phyloP scores from a whole-genome alignment of 2,113 vertebrate species.

The Psammodynastes pulverulentus region DNA sequence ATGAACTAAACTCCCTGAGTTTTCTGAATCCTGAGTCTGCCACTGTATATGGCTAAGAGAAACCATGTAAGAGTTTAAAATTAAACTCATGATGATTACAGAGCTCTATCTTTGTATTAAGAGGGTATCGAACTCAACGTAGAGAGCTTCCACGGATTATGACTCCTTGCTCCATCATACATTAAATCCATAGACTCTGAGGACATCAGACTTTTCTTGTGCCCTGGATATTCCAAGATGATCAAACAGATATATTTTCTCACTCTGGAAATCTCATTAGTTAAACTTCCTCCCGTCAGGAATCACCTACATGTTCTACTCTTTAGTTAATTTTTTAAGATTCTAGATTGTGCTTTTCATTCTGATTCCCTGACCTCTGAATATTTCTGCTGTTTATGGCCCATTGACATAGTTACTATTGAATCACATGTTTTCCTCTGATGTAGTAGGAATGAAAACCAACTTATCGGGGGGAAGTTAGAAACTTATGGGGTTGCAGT shows the following conservation, averaged over 20 bases:
- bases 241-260: neutral
- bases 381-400: neutral
- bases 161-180: neutral
- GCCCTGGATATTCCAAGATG: neutral
- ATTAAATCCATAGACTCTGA: neutral
- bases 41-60: neutral
- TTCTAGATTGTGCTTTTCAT: neutral
- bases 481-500: neutral
- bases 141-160: neutral
- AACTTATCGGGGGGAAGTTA: neutral
- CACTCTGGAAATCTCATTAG: neutral
- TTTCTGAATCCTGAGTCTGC: neutral
- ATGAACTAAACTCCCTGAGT: neutral
- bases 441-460: neutral
- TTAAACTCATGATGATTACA: neutral
- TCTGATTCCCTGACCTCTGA: neutral
- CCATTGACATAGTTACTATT: neutral
- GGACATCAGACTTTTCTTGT: neutral
- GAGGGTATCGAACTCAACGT: neutral
- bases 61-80: neutral
- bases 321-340: neutral
- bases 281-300: neutral
- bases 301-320: neutral
- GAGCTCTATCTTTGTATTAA: neutral
- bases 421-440: neutral